A percentile compares a stretch with the other conserved stretches of the same genome.
These are phyloP conservation scores for Dasysyrphus tricinctus DNA, from an alignment of 2,888 invertebrate genomes.

Conservation along the genomic window DNA sequence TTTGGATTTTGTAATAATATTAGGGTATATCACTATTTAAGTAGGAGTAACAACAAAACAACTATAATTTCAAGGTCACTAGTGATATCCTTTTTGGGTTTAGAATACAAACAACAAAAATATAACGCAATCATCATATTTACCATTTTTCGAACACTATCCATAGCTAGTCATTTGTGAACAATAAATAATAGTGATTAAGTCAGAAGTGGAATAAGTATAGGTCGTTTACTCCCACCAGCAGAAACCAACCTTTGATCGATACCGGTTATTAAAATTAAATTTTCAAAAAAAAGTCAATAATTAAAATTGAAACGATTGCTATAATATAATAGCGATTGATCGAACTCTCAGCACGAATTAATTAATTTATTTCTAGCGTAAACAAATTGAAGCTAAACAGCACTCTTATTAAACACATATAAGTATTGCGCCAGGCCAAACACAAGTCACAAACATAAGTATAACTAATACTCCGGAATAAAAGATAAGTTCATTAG, in stretches of 20 bases:
- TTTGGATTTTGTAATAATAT: constrained; percentile 4
- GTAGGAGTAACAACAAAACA: constrained; percentile 9
- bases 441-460: constrained; percentile 43
- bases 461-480: constrained; percentile 56
- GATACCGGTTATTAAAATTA: constrained; percentile 26
- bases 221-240: constrained; percentile 42
- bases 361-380: constrained; percentile 2
- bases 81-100: constrained; percentile 38
- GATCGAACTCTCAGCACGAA: constrained; percentile 16
- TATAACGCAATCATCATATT: constrained; percentile 40
- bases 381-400: constrained; percentile 24
- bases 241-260: background rate
- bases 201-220: constrained; percentile 14
- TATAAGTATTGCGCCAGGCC: constrained; percentile 25
- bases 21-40: background rate
- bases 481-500: constrained; percentile 68
- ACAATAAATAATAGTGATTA: constrained; percentile 5
- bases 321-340: background rate
- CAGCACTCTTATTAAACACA: constrained; percentile 42
- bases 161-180: constrained; percentile 59
- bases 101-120: background rate
- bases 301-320: constrained; percentile 12
- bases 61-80: constrained; percentile 32
- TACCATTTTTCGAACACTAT: constrained; percentile 57
- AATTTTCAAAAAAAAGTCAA: constrained; percentile 21